Evolutionary conservation across 1,140 invertebrate genomes (phyloP).

Genomic region (Bradysia coprophila): DNA sequence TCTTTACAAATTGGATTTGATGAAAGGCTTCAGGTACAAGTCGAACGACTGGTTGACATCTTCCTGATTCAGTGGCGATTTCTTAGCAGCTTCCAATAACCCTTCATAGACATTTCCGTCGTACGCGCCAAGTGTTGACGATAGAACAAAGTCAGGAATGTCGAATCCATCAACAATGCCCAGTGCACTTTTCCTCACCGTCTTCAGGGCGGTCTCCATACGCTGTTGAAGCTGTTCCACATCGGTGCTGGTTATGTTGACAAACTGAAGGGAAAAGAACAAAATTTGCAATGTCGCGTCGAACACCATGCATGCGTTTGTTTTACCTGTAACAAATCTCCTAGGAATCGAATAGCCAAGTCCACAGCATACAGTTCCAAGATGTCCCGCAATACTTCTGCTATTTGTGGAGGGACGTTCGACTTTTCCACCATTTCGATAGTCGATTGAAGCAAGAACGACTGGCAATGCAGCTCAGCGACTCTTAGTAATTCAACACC

Average conservation of each 20-base stretch:
- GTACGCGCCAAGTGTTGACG: slow-evolving; percentile 67
- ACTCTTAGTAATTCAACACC: slow-evolving; percentile 58
- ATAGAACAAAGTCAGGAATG: slow-evolving; percentile 59
- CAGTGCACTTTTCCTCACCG: slow-evolving; percentile 73
- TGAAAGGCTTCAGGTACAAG: slow-evolving; percentile 55
- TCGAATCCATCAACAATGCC: slow-evolving; percentile 83
- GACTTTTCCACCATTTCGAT: slow-evolving; percentile 30
- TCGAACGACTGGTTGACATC: slow-evolving; percentile 58
- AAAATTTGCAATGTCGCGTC: neutral
- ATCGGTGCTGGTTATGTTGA: slow-evolving; percentile 37
- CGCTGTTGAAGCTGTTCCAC: slow-evolving; percentile 42
- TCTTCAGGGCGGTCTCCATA: slow-evolving; percentile 43
- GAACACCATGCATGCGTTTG: neutral
- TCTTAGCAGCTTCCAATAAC: slow-evolving; percentile 65
- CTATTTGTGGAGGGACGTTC: slow-evolving; percentile 34
- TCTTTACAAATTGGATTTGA: slow-evolving; percentile 49
- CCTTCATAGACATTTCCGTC: slow-evolving; percentile 86
- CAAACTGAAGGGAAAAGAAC: slow-evolving; percentile 33
- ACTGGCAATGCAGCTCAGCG: slow-evolving; percentile 61
- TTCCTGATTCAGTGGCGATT: slow-evolving; percentile 69
- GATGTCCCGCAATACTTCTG: slow-evolving; percentile 49
- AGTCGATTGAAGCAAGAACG: slow-evolving; percentile 49
- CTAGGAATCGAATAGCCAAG: slow-evolving; percentile 35
- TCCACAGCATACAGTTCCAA: slow-evolving; percentile 61
- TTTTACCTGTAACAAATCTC: neutral